Evolutionary conservation across 2,797 vertebrate genomes (phyloP).

Genomic region (Lacerta bilineata): DNA sequence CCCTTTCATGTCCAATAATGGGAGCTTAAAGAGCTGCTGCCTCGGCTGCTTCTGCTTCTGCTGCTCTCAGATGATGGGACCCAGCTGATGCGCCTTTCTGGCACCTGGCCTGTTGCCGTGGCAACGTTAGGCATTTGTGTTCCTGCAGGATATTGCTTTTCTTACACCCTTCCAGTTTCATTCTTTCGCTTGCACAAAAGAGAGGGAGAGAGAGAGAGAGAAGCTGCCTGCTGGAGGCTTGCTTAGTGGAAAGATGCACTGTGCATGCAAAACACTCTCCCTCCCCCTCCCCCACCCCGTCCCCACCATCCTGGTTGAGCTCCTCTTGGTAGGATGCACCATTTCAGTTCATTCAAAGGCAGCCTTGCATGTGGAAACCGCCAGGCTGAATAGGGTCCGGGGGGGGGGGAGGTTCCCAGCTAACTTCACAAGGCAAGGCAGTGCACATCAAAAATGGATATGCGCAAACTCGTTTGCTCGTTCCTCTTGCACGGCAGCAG

Average conservation of each 20-base stretch:
- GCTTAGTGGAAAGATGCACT: slow-evolving; percentile 69
- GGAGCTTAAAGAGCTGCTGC: not conserved
- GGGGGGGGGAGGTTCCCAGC: not conserved
- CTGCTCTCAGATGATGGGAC: slow-evolving; percentile 47
- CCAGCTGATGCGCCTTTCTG: slow-evolving; percentile 57
- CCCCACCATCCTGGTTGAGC: slow-evolving; percentile 31
- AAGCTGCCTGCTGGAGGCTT: slow-evolving; percentile 54
- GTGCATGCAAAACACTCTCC: slow-evolving; percentile 76
- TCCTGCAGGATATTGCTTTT: slow-evolving; percentile 79
- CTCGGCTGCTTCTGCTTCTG: not conserved
- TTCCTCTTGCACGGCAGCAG: not conserved
- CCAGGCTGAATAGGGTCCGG: not conserved
- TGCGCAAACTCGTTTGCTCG: not conserved
- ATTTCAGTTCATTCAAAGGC: not conserved
- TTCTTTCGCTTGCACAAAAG: slow-evolving; percentile 73
- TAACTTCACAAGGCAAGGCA: not conserved
- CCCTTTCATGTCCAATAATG: not conserved
- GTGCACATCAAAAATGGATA: not conserved
- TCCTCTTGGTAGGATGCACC: not conserved
- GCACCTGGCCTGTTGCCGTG: slow-evolving; percentile 71
- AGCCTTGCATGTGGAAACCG: not conserved
- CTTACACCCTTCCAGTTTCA: slow-evolving; percentile 68
- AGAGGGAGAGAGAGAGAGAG: slow-evolving; percentile 52
- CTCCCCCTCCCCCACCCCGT: slow-evolving; percentile 56
- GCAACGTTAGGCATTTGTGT: slow-evolving; percentile 66